Base-by-base conservation (phyloP, 2,797 vertebrate species). In the Sebastes elongatus region DNA sequence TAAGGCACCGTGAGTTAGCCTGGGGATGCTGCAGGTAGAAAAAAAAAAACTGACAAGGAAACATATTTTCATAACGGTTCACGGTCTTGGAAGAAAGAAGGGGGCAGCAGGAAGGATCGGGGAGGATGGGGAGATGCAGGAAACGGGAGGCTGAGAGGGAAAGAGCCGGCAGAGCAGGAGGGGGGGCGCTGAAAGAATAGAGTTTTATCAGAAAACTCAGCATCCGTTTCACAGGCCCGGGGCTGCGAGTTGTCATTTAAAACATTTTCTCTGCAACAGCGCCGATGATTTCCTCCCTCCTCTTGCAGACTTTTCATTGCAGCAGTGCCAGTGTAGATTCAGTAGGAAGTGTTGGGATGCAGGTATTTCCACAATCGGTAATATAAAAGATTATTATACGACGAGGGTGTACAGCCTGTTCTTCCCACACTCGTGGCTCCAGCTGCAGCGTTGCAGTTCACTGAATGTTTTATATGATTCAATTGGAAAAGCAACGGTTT, bases 221-320 rank as follows among this genome's bases (percentile, higher is more conserved):
- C 87, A 89, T 90, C 87, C 76, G 72, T 87, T 88, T 90, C 78
- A 78, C 62, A 22, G 59, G 78, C 92, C 90, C 0, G 35, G 69
- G 90, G 93, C 89, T 85, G 57, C 18, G 61, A 82, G 86, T 84
- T 88, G 86, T 90, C 89, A 84, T 91, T 83, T 86, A 73, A 88
- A 90, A 81, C 71, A 71, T 86, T 88, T 83, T 85, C 80, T 70
- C 77, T 59, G 65, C 83, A 79, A 66, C 78, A 68, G 59, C 65
- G 70, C 2, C 1, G 46, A 86, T 78, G 76, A 78, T 88, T 87
- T 74, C 46, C 74, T 73, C 66, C 32, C 57, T 67, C 71, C 78
- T 81, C 78, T 81, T 84, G 76, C 73, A 74, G 28, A 75, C 65
- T 49, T 46, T 38, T 59, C 42, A 22, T 27, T 74, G 64, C 65